Evolutionary conservation across 2,113 vertebrate species (phyloP), one percentile per base, ranked within the genome.

Genomic region (Pterocles orientalis): DNA sequence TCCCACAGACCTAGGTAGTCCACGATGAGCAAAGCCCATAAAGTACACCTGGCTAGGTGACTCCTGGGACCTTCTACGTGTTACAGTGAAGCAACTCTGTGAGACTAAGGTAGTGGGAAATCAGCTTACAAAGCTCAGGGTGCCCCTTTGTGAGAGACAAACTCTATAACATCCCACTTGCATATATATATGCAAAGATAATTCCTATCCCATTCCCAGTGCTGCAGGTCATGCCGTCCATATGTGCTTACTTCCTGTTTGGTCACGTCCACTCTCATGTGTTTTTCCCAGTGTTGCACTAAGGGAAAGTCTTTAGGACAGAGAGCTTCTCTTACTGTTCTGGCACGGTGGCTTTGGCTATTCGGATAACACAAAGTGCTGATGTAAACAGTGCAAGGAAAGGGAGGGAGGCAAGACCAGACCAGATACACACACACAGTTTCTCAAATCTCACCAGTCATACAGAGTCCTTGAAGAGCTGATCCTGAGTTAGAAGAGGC

Each of bases 211-310:
- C 41, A 53, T 18, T 84, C 18, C 62, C 57, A 33, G 25, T 33
- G 45, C 4, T 76, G 24, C 45, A 21, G 45, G 18, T n/a, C 21
- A 9, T 17, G 41, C 18, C 56, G 26, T 43, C 23, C 1, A 0
- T 29, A 29, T 18, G 4, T 24, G 12, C 31, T 39, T 45, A 7
- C 33, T 62, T 45, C 26, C 14, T 82, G 11, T 48, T 47, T 28
- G 33, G 19, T 51, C 9, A 0, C 29, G 43, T 68, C n/a, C 29
- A 15, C 9, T 26, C 17, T 33, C 2, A 9, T 54, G 14, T 71
- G 24, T 60, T 92, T 88, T 73, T 36, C 34, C 51, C 31, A 51
- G 25, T 16, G 19, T 75, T 75, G 61, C 1, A 1, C 36, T 41
- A 72, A 57, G 4, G 15, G 47, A 39, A 76, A 62, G 20, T 62